Evolutionary conservation across 2,888 invertebrate genomes (phyloP).

Genomic region (Drosophila quinaria): DNA sequence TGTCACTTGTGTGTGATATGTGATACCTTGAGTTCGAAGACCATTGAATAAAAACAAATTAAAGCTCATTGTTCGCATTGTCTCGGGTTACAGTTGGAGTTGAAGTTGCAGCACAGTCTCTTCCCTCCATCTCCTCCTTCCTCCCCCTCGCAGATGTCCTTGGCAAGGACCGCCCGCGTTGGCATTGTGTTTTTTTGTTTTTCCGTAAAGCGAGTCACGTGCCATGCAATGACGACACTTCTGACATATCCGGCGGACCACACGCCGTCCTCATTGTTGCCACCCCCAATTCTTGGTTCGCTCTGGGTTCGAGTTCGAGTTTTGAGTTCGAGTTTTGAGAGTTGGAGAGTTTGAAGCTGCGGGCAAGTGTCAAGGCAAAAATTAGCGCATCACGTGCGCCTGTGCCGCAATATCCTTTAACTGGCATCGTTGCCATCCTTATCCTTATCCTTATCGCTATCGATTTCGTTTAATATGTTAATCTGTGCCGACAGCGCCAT

Average conservation of each 20-base stretch:
- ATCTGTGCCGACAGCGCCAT: conserved; percentile 59
- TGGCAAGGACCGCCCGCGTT: conserved; percentile 70
- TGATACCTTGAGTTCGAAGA: conserved; percentile 21
- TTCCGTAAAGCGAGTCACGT: conserved; percentile 68
- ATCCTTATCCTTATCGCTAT: conserved; percentile 49
- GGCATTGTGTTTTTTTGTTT: conserved; percentile 50
- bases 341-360: conserved; percentile 40
- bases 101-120: conserved; percentile 11
- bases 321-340: neutral
- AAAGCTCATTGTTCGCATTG: conserved; percentile 68
- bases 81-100: conserved; percentile 59
- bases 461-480: conserved; percentile 82
- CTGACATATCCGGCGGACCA: conserved; percentile 81
- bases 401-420: conserved; percentile 73
- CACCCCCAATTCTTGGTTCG: conserved; percentile 21
- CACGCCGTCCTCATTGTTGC: conserved; percentile 54
- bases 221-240: conserved; percentile 75
- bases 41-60: conserved; percentile 62
- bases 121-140: neutral
- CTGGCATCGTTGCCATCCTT: conserved; percentile 41
- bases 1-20: conserved; percentile 14
- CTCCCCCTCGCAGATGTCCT: conserved; percentile 17
- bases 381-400: conserved; percentile 83
- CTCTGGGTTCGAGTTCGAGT: neutral
- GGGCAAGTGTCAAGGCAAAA: conserved; percentile 77